Evolutionary conservation across 2,797 vertebrate species (phyloP).

Genomic region (Karalla daura): DNA sequence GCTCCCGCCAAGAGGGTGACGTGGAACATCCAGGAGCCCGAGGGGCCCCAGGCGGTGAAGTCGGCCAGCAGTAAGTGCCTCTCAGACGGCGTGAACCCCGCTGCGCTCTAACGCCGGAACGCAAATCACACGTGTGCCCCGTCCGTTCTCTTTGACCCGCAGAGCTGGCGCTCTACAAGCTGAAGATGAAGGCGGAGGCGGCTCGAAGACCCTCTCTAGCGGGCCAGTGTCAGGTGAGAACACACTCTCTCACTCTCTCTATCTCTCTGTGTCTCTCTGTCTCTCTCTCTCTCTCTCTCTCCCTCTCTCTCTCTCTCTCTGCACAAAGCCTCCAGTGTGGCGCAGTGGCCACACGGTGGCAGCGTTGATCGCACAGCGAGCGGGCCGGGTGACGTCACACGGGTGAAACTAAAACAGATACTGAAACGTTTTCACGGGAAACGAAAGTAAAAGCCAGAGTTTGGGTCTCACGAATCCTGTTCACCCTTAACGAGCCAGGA

Average conservation of each 20-base stretch:
- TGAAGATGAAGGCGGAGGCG: slow-evolving; percentile 87
- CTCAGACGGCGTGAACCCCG: no score
- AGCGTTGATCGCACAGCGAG: slow-evolving; percentile 22
- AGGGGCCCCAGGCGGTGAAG: slow-evolving; percentile 77
- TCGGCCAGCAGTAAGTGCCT: slow-evolving; percentile 83
- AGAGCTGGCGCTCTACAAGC: slow-evolving; percentile 88
- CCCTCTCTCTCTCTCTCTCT: no score
- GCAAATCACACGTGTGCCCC: no score
- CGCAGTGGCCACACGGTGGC: slow-evolving; percentile 59
- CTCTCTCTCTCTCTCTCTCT: no score
- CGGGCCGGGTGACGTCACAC: slow-evolving; percentile 16
- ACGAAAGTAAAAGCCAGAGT: slow-evolving; percentile 63
- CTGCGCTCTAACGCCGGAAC: no score
- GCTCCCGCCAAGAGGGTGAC: slow-evolving; percentile 93
- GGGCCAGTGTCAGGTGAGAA: slow-evolving; percentile 81
- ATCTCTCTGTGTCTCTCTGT: no score
- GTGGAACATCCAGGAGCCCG: slow-evolving; percentile 95
- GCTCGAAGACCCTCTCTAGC: slow-evolving; percentile 81
- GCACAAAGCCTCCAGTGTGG: background rate
- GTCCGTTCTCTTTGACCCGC: slow-evolving; percentile 30
- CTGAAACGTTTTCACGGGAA: slow-evolving; percentile 66
- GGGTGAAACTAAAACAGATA: slow-evolving; percentile 69
- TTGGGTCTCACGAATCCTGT: slow-evolving; percentile 19
- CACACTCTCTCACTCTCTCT: slow-evolving; percentile 22
- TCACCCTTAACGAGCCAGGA: background rate